Evolutionary conservation across 1,140 invertebrate genomes (phyloP), one percentile per base, ranked within the genome.

Genomic region (Aphis craccivora): DNA sequence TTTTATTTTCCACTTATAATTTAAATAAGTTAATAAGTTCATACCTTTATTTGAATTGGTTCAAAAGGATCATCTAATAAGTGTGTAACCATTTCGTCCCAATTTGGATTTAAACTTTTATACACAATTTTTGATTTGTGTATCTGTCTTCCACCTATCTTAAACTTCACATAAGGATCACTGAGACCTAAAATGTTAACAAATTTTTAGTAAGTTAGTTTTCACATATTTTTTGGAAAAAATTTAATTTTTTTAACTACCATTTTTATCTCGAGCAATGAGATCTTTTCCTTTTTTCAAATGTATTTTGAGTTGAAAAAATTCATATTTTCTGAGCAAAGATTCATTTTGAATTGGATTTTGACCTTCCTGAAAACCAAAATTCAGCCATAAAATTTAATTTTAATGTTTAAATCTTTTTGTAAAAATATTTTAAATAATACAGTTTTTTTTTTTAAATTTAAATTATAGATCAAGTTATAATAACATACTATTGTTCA

Each of bases 81-180:
- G 93, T 99, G 96, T 43, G 98, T 98, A 95, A 99, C 99, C 94
- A 97, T 98, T 95, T 99, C 99, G 95, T 99, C 97, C 99, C 99
- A 99, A 91, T 97, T 96, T 53, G 99, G 98, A 96, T 99, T 98
- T 90, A 99, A 96, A 94, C 98, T 98, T 94, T 98, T 96, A 95
- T 98, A 97, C 94, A 99, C 97, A 93, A 98, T 99, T 95, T 98
- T 97, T 94, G 98, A 98, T 95, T 99, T 99, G 96, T 99, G 98
- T 93, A 99, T 96, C 94, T 99, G 96, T 81, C 97, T 96, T 76
- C 98, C 98, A 40, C 97, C 97, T 87, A 97, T 96, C 96, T 99
- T 99, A 95, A 99, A 99, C 96, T 99, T 99, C 89, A 99, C 99
- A 95, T 99, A 99, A 23, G 99, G 99, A 96, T 99, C 99, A 95